These are phyloP conservation scores for Hemibagrus wyckioides DNA, from an alignment of 2,113 vertebrate species.

Conservation along the genomic window DNA sequence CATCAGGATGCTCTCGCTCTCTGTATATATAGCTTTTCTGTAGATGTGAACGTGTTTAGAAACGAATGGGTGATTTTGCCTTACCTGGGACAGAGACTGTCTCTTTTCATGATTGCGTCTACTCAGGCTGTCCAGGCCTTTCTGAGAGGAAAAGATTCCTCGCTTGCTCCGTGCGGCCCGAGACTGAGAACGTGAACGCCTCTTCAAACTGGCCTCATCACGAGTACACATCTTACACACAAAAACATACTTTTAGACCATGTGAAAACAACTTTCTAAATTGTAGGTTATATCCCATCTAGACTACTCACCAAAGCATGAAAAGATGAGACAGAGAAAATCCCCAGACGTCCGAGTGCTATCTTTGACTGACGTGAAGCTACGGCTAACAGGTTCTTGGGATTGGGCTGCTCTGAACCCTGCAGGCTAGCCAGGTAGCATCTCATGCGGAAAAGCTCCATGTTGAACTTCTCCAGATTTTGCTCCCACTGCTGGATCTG, in stretches of 20 bases:
- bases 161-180: conserved; percentile 76
- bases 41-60: neutral
- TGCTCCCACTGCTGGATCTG: conserved; percentile 97
- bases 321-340: conserved; percentile 92
- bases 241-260: neutral
- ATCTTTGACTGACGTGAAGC: conserved; percentile 87
- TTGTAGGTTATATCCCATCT: neutral
- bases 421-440: conserved; percentile 93
- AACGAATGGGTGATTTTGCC: neutral
- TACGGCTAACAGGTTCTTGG: conserved; percentile 87
- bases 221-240: conserved; percentile 84
- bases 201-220: conserved; percentile 80
- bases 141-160: conserved; percentile 84
- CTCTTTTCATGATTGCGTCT: conserved; percentile 75
- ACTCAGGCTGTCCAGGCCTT: conserved; percentile 81
- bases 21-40: neutral
- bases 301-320: conserved; percentile 85
- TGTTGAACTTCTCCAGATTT: conserved; percentile 92
- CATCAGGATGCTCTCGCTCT: neutral
- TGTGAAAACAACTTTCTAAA: neutral
- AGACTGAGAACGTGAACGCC: conserved; percentile 75
- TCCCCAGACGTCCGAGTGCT: conserved; percentile 83
- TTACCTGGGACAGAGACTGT: conserved; percentile 81
- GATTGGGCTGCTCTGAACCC: conserved; percentile 90
- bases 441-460: conserved; percentile 89